Evolutionary conservation across 2,113 vertebrate genomes (phyloP).

Genomic region (Sturnira hondurensis): DNA sequence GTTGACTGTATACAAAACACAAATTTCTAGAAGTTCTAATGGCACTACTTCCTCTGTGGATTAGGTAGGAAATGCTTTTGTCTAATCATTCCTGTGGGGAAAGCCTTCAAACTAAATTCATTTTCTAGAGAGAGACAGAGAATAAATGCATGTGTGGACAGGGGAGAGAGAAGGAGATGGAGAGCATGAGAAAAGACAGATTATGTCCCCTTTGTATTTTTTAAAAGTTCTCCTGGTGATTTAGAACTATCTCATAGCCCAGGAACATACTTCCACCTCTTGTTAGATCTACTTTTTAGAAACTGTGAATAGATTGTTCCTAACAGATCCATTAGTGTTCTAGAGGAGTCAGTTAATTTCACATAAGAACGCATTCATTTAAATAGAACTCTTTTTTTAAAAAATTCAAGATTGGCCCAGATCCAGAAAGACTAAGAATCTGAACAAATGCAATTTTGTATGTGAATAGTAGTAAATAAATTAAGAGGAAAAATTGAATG

Average conservation of each 20-base stretch:
- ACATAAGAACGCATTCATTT: neutral
- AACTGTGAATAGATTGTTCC: neutral
- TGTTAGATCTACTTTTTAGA: neutral
- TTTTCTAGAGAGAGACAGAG: neutral
- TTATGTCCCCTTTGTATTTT: neutral
- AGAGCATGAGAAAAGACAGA: neutral
- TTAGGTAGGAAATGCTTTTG: conserved; percentile 66
- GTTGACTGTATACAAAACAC: conserved; percentile 50
- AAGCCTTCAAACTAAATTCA: conserved; percentile 50
- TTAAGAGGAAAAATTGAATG: neutral
- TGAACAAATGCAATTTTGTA: conserved; percentile 13
- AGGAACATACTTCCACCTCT: neutral
- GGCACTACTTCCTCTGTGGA: conserved; percentile 58
- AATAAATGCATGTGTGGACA: neutral
- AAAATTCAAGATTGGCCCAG: neutral
- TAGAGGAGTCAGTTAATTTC: conserved; percentile 29
- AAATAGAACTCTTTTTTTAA: neutral
- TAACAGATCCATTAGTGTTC: conserved; percentile 34
- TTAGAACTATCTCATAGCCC: neutral
- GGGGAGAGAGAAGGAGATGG: neutral
- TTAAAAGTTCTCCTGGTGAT: neutral
- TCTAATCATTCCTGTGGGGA: conserved; percentile 45
- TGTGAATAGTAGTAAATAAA: neutral
- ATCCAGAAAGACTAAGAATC: conserved; percentile 16
- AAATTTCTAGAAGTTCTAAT: conserved; percentile 58